phyloP scores from a whole-genome alignment of 1,140 invertebrate species.

The Aricia agestis region DNA sequence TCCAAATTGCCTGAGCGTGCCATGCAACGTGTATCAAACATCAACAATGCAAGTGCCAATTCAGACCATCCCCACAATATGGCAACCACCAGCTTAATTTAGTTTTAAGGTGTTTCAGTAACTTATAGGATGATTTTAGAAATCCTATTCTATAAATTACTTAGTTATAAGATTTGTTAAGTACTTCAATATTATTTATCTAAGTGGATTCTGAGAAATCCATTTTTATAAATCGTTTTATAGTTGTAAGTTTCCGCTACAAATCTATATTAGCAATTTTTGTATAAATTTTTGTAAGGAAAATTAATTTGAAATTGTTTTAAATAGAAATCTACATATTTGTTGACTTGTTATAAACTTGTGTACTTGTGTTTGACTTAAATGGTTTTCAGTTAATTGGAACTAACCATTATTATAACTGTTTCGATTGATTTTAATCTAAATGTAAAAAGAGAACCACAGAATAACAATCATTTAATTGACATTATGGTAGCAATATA shows the following conservation, averaged over 20 bases:
- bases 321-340: background rate
- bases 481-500: too few relatives aligned
- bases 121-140: background rate
- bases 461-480: too few relatives aligned
- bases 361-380: too few relatives aligned
- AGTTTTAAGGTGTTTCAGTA: background rate
- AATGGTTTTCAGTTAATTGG: too few relatives aligned
- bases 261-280: too few relatives aligned
- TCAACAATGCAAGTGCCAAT: conserved; percentile 30
- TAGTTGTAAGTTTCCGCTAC: too few relatives aligned
- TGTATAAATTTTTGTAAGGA: background rate
- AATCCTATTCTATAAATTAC: background rate
- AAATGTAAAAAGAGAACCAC: too few relatives aligned
- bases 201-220: conserved; percentile 1
- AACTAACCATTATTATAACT: background rate
- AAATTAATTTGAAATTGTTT: background rate
- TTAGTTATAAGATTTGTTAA: background rate
- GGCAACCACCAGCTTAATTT: conserved; percentile 24
- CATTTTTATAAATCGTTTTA: background rate
- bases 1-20: conserved; percentile 35
- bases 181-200: background rate
- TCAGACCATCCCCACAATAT: conserved; percentile 28
- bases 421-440: too few relatives aligned
- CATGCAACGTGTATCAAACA: conserved; percentile 38
- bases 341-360: background rate